These are phyloP conservation scores for Pelvicachromis taeniatus DNA, from an alignment of 2,113 vertebrate species.

Conservation along the genomic window DNA sequence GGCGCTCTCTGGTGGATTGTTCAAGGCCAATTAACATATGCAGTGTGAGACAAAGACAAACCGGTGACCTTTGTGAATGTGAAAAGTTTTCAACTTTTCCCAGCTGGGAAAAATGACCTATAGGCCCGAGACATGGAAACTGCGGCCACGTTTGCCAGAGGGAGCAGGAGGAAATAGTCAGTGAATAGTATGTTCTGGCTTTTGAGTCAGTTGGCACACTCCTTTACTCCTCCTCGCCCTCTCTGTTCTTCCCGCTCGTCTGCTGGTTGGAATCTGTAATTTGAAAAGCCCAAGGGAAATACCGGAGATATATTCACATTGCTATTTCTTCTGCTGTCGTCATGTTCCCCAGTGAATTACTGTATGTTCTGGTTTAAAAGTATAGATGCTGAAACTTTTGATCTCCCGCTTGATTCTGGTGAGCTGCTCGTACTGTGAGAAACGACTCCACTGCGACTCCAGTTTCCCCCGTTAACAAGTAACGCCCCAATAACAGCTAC, in stretches of 20 bases:
- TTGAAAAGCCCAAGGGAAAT: slow-evolving; percentile 69
- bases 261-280: slow-evolving; percentile 65
- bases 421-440: not conserved
- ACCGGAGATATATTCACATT: slow-evolving; percentile 61
- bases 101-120: slow-evolving; percentile 19
- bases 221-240: slow-evolving; percentile 28
- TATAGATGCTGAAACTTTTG: slow-evolving; percentile 33
- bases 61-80: not conserved
- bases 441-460: not conserved
- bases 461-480: not conserved
- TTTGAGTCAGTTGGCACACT: slow-evolving; percentile 34
- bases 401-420: not conserved
- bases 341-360: slow-evolving; percentile 58
- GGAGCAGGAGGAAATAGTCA: slow-evolving; percentile 21
- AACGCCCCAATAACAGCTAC: not conserved
- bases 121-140: slow-evolving; percentile 48
- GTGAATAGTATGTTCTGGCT: slow-evolving; percentile 52
- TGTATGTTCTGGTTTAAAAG: slow-evolving; percentile 39
- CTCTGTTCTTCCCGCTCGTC: slow-evolving; percentile 32
- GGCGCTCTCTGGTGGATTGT: not conserved
- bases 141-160: slow-evolving; percentile 18
- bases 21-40: not conserved
- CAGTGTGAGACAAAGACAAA: not conserved
- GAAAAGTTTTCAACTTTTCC: slow-evolving; percentile 2
- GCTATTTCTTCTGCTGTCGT: slow-evolving; percentile 60